These are phyloP conservation scores for Sinella curviseta DNA, from an alignment of 1,140 invertebrate genomes.

Conservation along the genomic window DNA sequence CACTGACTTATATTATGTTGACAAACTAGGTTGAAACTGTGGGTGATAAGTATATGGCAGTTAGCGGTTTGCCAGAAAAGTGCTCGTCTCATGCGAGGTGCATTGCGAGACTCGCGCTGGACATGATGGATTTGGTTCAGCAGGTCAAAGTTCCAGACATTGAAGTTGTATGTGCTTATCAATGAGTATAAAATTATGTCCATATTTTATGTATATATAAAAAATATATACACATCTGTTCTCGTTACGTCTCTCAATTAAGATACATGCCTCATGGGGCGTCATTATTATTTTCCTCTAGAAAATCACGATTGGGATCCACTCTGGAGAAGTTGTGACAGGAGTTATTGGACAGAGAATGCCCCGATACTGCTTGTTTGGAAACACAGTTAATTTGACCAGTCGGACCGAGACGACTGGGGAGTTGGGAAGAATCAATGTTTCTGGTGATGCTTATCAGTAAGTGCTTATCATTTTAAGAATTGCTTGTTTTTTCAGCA, in stretches of 20 bases:
- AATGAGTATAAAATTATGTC: too few species aligned
- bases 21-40: constrained; percentile 96
- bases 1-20: too few species aligned
- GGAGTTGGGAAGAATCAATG: constrained; percentile 84
- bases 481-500: background rate
- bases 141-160: constrained; percentile 82
- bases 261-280: background rate
- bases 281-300: constrained; percentile 57
- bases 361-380: constrained; percentile 96
- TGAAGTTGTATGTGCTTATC: constrained; percentile 70
- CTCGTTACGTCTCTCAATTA: background rate
- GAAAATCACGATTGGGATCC: constrained; percentile 94
- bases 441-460: constrained; percentile 91
- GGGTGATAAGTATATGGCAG: constrained; percentile 98
- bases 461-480: constrained; percentile 57
- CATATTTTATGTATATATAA: background rate
- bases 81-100: constrained; percentile 87
- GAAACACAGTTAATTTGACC: constrained; percentile 93
- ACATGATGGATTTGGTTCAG: constrained; percentile 92
- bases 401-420: constrained; percentile 94
- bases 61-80: constrained; percentile 91
- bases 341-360: constrained; percentile 95
- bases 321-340: constrained; percentile 92
- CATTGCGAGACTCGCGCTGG: constrained; percentile 86
- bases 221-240: background rate